Base-by-base conservation (phyloP, 1,140 invertebrate species). In the Meloidogyne exigua region DNA sequence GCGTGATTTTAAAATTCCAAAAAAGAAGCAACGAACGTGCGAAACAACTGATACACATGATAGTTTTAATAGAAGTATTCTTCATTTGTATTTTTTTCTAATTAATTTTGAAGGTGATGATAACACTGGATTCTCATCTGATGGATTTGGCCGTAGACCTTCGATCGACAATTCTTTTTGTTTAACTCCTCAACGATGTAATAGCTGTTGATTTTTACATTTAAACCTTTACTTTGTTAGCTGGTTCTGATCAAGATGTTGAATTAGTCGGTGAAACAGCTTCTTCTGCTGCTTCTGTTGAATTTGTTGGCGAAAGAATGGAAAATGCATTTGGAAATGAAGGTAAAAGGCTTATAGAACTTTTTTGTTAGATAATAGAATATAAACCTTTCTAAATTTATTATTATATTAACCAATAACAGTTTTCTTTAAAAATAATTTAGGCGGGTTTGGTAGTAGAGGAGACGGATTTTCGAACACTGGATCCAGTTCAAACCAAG, bases 1-100 rank as follows among this genome's bases (percentile, higher is more conserved):
- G 36, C 12, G 9, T 57, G 28, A 44, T 65, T 73, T 73, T 64
- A 42, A 28, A 36, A 73, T 73, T 21, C 72, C 72, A 21, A 73
- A 64, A 21, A 73, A 73, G 72, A 73, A 73, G 25, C 21, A 57
- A 15, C 23, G 44, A 10, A 67, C 65, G 3, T 18, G 15, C 7
- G 49, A 57, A 68, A n/a, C 21, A 0, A 64, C 15, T 12, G 44
- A 73, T 9, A 23, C 26, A 4, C 18, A 21, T 7, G 21, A 57
- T 18, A 5, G 18, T 5, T 42, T 36, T 36, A 32, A 21, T n/a
- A 68, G 9, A 68, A 68, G 28, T 18, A n/a, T 23, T 36, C 9
- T 3, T 32, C 7, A 32, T 32, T 32, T 23, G n/a, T 9, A 68
- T 32, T 39, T 21, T 21, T 25, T 42, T 25, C 9, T n/a, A 23